A percentile compares a stretch with the other conserved stretches of the same genome.
phyloP scores from a whole-genome alignment of 2,888 invertebrate species.

The Notodonta ziczac region DNA sequence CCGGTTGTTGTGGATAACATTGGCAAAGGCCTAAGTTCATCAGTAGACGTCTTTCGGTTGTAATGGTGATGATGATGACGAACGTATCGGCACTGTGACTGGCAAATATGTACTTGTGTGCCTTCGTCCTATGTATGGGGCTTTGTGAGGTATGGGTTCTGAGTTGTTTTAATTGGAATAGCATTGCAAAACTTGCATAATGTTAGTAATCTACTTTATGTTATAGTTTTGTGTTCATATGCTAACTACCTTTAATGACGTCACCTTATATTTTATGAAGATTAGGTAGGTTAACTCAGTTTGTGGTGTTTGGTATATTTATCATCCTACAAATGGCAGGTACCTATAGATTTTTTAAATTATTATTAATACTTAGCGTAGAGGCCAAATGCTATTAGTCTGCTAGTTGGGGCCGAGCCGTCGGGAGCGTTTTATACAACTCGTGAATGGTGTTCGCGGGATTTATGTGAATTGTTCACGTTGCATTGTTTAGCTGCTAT shows the following conservation, averaged over 20 bases:
- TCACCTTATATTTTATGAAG: too few species aligned
- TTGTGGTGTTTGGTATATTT: too few species aligned
- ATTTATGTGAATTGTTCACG: constrained; percentile 53
- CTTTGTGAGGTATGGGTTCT: background rate
- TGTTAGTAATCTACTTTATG: background rate
- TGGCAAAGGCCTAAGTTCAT: too few species aligned
- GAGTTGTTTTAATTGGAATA: background rate
- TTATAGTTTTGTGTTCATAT: background rate
- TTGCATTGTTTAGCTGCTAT: constrained; percentile 46
- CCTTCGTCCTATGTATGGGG: too few species aligned
- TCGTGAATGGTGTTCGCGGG: constrained; percentile 28
- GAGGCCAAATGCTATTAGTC: constrained; percentile 33
- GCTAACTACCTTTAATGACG: background rate
- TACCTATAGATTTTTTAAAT: too few species aligned
- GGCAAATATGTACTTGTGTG: too few species aligned
- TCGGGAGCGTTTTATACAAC: constrained; percentile 32
- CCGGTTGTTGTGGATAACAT: too few species aligned
- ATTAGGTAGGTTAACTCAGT: too few species aligned
- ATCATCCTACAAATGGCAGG: too few species aligned
- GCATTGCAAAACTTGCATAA: background rate
- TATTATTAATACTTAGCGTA: background rate
- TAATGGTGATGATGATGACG: too few species aligned
- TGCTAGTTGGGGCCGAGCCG: constrained; percentile 39
- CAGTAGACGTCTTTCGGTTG: too few species aligned
- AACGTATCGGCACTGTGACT: too few species aligned